Conservation (phyloP, 2,113 vertebrate genomes). For the Etheostoma spectabile region DNA sequence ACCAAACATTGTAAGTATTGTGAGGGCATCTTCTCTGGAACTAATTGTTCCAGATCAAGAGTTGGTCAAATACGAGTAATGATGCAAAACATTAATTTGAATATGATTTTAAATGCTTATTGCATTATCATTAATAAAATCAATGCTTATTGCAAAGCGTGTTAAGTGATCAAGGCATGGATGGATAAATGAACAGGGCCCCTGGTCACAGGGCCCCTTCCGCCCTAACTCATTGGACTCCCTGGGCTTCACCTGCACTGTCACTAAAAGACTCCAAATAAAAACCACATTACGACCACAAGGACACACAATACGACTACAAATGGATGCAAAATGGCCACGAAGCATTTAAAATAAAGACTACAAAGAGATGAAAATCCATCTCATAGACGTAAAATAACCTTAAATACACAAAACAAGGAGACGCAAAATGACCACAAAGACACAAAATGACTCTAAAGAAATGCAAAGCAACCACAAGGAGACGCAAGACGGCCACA, state of each 20-base stretch:
- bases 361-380: not conserved
- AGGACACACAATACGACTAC: not conserved
- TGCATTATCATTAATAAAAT: not conserved
- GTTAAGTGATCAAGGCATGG: not conserved
- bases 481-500: no score
- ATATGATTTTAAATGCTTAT: not conserved
- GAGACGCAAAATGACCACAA: not conserved
- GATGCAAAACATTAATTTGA: not conserved
- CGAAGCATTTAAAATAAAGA: not conserved
- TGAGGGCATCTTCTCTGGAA: not conserved
- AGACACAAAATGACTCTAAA: no score
- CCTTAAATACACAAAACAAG: no score
- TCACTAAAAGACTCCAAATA: not conserved
- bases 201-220: no score
- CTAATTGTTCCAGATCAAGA: not conserved
- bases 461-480: not conserved
- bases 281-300: not conserved
- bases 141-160: not conserved
- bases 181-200: not conserved
- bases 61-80: not conserved
- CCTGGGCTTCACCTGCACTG: not conserved
- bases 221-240: no score
- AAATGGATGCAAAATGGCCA: not conserved
- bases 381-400: no score
- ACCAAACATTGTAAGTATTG: not conserved